A percentile compares a stretch with the other conserved stretches of the same genome.
phyloP scores from a whole-genome alignment of 2,888 invertebrate genomes.

The Zaprionus lineosus region DNA sequence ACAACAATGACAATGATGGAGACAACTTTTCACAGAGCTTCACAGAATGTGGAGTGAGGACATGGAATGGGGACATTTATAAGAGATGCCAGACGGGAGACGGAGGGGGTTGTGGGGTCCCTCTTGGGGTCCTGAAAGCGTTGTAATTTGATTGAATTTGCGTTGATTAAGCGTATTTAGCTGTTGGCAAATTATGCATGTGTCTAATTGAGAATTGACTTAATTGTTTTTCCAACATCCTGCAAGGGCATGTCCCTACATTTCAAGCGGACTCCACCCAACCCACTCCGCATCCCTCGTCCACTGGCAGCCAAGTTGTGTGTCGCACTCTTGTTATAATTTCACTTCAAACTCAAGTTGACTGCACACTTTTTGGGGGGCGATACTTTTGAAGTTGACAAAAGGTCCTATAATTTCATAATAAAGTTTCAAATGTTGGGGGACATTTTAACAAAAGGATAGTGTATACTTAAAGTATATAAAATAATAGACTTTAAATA shows the following conservation, averaged over 20 bases:
- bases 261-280: no score
- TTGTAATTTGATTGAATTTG: constrained; percentile 75
- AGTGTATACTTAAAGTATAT: no score
- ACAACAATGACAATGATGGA: constrained; percentile 47
- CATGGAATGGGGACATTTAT: not conserved
- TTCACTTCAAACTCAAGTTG: constrained; percentile 4
- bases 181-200: constrained; percentile 72
- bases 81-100: not conserved
- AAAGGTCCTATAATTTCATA: not conserved
- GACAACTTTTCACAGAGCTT: constrained; percentile 46
- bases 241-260: no score
- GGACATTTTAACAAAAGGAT: no score
- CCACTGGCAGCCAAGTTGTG: no score
- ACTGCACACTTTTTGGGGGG: not conserved
- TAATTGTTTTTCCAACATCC: constrained; percentile 56
- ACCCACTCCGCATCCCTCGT: no score
- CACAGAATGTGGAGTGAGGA: not conserved
- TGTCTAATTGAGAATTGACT: constrained; percentile 64
- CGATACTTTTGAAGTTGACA: not conserved
- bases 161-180: constrained; percentile 73
- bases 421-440: no score
- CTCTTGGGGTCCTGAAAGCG: constrained; percentile 56
- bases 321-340: not conserved
- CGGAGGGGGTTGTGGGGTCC: not conserved
- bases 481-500: no score